These are phyloP conservation scores for Trichonephila clavata DNA, from an alignment of 1,140 invertebrate species.

Conservation along the genomic window DNA sequence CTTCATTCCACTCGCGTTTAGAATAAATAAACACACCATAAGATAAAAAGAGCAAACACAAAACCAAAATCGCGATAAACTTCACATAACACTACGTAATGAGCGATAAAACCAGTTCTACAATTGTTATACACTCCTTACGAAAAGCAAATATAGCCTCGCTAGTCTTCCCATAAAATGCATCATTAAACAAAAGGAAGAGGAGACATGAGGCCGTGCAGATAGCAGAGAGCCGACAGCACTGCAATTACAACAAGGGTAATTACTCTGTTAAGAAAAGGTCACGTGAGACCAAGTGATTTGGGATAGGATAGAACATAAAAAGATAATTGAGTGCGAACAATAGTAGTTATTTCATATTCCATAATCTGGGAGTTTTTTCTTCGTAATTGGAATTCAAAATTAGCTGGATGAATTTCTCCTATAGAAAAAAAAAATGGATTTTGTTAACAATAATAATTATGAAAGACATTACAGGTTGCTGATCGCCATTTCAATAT, in stretches of 20 bases:
- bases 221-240: not conserved
- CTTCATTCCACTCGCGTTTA: not conserved
- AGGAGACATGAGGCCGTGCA: not conserved
- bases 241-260: not conserved
- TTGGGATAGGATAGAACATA: not conserved
- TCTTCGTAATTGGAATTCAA: not conserved
- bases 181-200: conserved; percentile 24
- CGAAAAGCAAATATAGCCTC: conserved; percentile 8
- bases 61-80: not conserved
- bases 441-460: too few species aligned
- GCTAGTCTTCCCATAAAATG: not conserved
- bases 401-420: too few species aligned
- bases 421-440: too few species aligned
- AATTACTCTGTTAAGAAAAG: conserved; percentile 18
- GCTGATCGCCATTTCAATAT: too few species aligned
- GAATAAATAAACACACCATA: not conserved
- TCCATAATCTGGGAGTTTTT: not conserved
- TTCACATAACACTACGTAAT: not conserved
- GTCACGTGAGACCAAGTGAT: conserved; percentile 15
- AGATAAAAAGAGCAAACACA: not conserved
- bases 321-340: conserved; percentile 38
- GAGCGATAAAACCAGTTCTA: conserved; percentile 28
- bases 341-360: not conserved
- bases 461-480: too few species aligned
- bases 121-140: conserved; percentile 12